Evolutionary conservation across 2,797 vertebrate species (phyloP), one percentile per base, ranked within the genome.

Genomic region (Rhinatrema bivittatum): DNA sequence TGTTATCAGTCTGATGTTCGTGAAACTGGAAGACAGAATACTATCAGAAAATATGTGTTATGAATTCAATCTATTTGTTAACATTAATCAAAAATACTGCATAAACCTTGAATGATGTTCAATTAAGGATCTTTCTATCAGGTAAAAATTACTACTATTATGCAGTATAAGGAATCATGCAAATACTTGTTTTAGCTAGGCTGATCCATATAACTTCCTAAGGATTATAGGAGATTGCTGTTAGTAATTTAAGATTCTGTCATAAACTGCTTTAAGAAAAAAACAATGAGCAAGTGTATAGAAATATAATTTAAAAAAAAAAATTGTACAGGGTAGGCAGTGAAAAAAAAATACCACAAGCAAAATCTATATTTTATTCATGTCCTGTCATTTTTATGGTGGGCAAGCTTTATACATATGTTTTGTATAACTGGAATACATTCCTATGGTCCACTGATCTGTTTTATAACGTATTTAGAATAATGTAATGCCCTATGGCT

Each of bases 141-240:
- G 18, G 18, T 58, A 68, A 60, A 62, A 72, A 65, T 63, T 68
- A 43, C 46, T 45, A 45, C 64, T 63, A 65, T 56, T 58, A 42
- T 28, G 20, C 23, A 36, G 51, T 49, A 42, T 57, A 63, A 48
- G 25, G 20, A 48, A 60, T 46, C 37, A 36, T 65, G 30, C 21
- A 58, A 62, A 53, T 63, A 54, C 34, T 39, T 55, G 15, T 32
- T 55, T 41, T 25, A 43, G 11, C 12, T 14, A 23, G 71, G 49
- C 29, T 55, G 59, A 62, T 46, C 68, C 47, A 63, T 45, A 58
- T 66, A 47, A 34, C 32, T 20, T 63, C n/a, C 25, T 21, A 46
- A 20, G 21, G 21, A 60, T 58, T 67, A 60, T 39, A 51, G 50
- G 65, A 69, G 65, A 70, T 35, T 63, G 50, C 45, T 35, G 56